A percentile compares a stretch with the other conserved stretches of the same genome.
phyloP scores from a whole-genome alignment of 2,888 invertebrate species.

The Drosophila neonasuta region DNA sequence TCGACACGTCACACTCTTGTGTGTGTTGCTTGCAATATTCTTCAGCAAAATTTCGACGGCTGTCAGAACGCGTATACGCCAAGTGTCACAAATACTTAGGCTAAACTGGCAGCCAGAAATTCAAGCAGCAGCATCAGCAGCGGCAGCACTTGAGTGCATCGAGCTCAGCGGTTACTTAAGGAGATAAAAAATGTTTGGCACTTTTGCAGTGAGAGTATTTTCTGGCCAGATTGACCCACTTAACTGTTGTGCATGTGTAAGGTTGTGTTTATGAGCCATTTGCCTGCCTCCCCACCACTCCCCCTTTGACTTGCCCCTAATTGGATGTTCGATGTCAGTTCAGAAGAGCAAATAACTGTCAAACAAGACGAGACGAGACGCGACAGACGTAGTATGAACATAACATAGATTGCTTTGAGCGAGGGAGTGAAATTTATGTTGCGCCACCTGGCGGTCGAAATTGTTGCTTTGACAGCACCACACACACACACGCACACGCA shows the following conservation, averaged over 20 bases:
- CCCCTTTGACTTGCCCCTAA: not conserved
- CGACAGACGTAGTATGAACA: slow-evolving; percentile 6
- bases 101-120: slow-evolving; percentile 22
- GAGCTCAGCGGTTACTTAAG: slow-evolving; percentile 1
- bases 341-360: slow-evolving; percentile 32
- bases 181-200: not conserved
- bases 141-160: slow-evolving; percentile 16
- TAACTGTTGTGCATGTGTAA: not conserved
- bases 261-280: slow-evolving; percentile 5
- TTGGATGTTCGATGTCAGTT: slow-evolving; percentile 16
- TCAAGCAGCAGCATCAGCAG: not conserved
- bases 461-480: slow-evolving; percentile 55
- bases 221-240: not conserved
- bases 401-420: slow-evolving; percentile 8
- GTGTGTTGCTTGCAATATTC: slow-evolving; percentile 29
- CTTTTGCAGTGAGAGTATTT: slow-evolving; percentile 1
- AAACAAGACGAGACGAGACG: slow-evolving; percentile 1
- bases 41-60: slow-evolving; percentile 51
- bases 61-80: slow-evolving; percentile 62
- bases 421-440: slow-evolving; percentile 34
- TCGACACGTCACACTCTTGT: not conserved
- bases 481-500: slow-evolving; percentile 16
- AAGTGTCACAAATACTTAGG: slow-evolving; percentile 68
- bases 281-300: not conserved
- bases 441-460: slow-evolving; percentile 45